A percentile compares a stretch with the other conserved stretches of the same genome.
phyloP scores from a whole-genome alignment of 2,113 vertebrate genomes.

The Psittacula cyanocephala region DNA sequence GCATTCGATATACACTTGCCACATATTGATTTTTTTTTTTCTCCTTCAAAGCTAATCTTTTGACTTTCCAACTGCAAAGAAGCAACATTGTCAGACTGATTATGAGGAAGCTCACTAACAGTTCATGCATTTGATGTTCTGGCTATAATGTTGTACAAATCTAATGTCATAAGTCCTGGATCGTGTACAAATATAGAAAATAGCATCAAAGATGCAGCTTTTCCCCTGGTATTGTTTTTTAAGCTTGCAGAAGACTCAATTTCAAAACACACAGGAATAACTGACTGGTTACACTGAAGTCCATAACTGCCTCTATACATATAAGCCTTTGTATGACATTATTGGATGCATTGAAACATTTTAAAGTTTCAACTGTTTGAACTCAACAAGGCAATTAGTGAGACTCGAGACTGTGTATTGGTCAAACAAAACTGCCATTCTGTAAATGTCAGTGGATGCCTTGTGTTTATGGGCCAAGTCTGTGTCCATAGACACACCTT shows the following conservation, averaged over 20 bases:
- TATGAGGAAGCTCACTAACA: slow-evolving; percentile 52
- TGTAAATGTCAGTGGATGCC: slow-evolving; percentile 22
- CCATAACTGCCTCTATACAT: background rate
- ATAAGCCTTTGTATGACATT: background rate
- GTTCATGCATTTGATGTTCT: slow-evolving; percentile 15
- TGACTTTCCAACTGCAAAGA: slow-evolving; percentile 59
- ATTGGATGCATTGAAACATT: slow-evolving; percentile 17
- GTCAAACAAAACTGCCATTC: slow-evolving; percentile 46
- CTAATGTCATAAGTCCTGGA: slow-evolving; percentile 25
- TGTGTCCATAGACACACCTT: background rate
- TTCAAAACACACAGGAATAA: slow-evolving; percentile 11
- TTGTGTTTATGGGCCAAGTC: background rate
- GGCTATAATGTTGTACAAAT: slow-evolving; percentile 35
- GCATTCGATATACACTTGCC: background rate
- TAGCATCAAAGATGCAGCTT: background rate
- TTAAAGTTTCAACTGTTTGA: slow-evolving; percentile 45
- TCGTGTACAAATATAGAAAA: slow-evolving; percentile 50
- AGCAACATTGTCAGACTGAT: slow-evolving; percentile 61
- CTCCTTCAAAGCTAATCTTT: slow-evolving; percentile 55
- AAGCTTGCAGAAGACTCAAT: background rate
- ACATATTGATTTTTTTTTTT: slow-evolving; percentile 20
- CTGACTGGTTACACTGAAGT: background rate
- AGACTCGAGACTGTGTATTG: background rate
- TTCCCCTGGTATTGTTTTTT: background rate
- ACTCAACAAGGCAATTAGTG: slow-evolving; percentile 68